Evolutionary conservation across 2,797 vertebrate genomes (phyloP), one percentile per base, ranked within the genome.

Genomic region (Rousettus madagascariensis): DNA sequence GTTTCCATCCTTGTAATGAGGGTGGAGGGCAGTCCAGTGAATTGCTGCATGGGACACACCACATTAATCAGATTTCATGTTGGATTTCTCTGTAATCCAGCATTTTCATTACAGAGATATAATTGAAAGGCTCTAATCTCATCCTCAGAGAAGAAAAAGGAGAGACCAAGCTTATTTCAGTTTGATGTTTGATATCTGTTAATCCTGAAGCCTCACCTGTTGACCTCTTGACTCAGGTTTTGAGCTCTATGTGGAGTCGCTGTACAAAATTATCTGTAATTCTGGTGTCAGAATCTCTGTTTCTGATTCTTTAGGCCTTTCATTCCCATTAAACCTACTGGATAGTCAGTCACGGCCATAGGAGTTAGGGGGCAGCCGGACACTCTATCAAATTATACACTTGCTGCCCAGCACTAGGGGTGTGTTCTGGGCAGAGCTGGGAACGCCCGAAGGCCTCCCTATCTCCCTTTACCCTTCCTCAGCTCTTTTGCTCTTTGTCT

Each of bases 211-310:
- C 5, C 22, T 83, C 6, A 13, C 49, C 36, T 78, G 38, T 33
- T 87, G 69, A 89, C 19, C 66, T 77, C 51, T 6, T 72, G 84
- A 91, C 11, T 94, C 51, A 49, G 66, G 46, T 68, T 92, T 97
- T 61, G 78, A 66, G 38, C 41, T 86, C 84, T 66, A 57, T 41
- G 38, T 41, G 43, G 78, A 43, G 43, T 24, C 33, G 20, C 20
- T 53, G 51, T 82, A 61, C 53, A 75, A 89, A 74, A 69, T 82
- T 72, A 74, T 74, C 38, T 86, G 72, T 88, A 55, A 55, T 95
- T 94, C 77, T 87, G 28, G 75, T 3, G 5, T 72, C 36, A 78
- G 84, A 86, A 87, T 33, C 59, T 19, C 5, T 33, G 71, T 82
- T 86, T 87, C 61, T 41, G 30, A 33, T 53, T 90, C 84, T 88